These are phyloP conservation scores for Aselliscus stoliczkanus DNA, from an alignment of 2,797 vertebrate genomes.

Conservation along the genomic window DNA sequence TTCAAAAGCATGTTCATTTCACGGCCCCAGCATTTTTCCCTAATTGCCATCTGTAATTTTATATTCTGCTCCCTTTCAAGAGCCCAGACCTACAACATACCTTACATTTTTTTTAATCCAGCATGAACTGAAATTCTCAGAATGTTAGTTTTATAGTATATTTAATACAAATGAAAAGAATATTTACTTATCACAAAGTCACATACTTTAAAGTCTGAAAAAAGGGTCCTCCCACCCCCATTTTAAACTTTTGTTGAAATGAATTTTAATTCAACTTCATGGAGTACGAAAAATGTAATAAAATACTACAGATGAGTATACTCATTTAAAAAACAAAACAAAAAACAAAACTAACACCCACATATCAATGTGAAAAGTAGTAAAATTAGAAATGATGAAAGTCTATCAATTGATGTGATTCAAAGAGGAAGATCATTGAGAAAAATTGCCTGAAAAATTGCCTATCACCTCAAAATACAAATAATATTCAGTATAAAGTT, in stretches of 20 bases:
- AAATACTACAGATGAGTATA: not conserved
- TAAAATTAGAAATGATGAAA: conserved; percentile 28
- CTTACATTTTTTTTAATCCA: conserved; percentile 66
- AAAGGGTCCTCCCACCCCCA: not conserved
- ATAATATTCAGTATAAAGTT: not conserved
- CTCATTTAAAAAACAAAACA: not conserved
- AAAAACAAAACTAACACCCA: not conserved
- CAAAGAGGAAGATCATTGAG: not conserved
- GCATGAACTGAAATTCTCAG: conserved; percentile 46
- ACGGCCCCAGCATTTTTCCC: conserved; percentile 59
- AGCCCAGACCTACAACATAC: conserved; percentile 42
- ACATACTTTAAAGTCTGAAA: not conserved
- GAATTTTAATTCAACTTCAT: conserved; percentile 13
- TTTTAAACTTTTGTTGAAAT: not conserved
- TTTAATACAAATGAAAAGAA: conserved; percentile 10
- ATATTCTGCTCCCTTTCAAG: conserved; percentile 58
- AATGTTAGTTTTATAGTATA: conserved; percentile 44
- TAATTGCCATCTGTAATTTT: conserved; percentile 62
- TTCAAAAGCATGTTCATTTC: conserved; percentile 65
- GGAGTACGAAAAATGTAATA: not conserved
- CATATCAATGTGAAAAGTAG: not conserved
- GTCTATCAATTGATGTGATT: not conserved
- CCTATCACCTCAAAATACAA: not conserved
- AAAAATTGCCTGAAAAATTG: conserved; percentile 29
- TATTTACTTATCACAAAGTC: not conserved